Base-by-base conservation (phyloP, 2,888 invertebrate genomes). In the Bunonema sp. region DNA sequence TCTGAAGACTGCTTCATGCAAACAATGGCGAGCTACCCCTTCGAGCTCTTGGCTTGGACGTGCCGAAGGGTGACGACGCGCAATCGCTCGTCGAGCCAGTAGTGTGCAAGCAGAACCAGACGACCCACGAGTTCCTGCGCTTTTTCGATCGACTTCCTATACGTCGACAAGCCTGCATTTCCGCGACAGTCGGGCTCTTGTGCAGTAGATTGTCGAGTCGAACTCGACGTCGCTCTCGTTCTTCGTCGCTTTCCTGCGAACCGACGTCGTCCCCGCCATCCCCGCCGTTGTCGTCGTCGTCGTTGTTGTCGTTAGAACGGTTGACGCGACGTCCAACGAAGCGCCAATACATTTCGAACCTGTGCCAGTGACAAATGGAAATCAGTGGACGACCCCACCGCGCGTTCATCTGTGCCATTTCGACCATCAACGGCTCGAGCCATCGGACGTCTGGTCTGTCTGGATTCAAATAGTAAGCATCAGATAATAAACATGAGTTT, bases 51-150 rank as follows among this genome's bases (percentile, higher is more conserved):
- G 81, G 72, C 59, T 79, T 80, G 72, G 61, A 86, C 84, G n/a
- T n/a, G n/a, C n/a, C n/a, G n/a, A n/a, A n/a, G n/a, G n/a, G n/a
- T n/a, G n/a, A n/a, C n/a, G n/a, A n/a, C n/a, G n/a, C n/a, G n/a
- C n/a, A n/a, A n/a, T n/a, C n/a, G n/a, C n/a, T 91, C 88, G 53
- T 84, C 82, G 77, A 93, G 80, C 70, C 87, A 93, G 71, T 82
- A 91, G 66, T 86, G 82, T 70, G 97, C 97, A 54, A 93, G 75
- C 18, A 82, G 77, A 39, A 93, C 78, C 72, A 97, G 97, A 47
- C 81, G 79, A 28, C 84, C 82, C 1, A 93, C 76, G 24, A 77
- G 52, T 45, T 77, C 76, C 61, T 76, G 72, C 5, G 16, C 33
- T 12, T 12, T 20, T 23, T 15, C 24, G 16, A 22, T 23, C 22